These are phyloP conservation scores for Globodera ellingtonae DNA, from an alignment of 1,140 invertebrate genomes.

Conservation along the genomic window DNA sequence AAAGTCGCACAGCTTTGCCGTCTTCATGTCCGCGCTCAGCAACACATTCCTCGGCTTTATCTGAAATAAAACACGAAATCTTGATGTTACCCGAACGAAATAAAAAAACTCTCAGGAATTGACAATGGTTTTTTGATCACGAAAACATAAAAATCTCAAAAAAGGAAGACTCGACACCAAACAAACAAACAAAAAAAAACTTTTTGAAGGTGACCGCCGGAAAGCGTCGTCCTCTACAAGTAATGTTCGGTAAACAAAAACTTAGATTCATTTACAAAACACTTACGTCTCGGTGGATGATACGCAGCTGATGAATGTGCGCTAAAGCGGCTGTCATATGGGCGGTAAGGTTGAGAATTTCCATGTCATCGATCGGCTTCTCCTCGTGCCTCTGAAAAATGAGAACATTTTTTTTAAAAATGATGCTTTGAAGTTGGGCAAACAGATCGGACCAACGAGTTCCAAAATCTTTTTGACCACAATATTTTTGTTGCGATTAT, in stretches of 20 bases:
- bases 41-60: slow-evolving; percentile 36
- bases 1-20: slow-evolving; percentile 34
- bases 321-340: slow-evolving; percentile 7
- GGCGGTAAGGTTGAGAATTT: slow-evolving; percentile 5
- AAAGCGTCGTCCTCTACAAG: too few species aligned
- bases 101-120: too few species aligned
- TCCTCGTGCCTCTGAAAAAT: background rate
- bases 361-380: background rate
- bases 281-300: slow-evolving; percentile 24
- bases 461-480: too few species aligned
- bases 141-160: too few species aligned
- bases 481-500: too few species aligned
- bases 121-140: too few species aligned
- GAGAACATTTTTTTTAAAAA: background rate
- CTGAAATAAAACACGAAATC: slow-evolving; percentile 3
- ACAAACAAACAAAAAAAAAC: too few species aligned
- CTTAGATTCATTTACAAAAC: background rate
- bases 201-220: too few species aligned
- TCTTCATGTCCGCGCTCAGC: slow-evolving; percentile 19
- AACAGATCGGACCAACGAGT: too few species aligned
- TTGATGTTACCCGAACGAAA: background rate
- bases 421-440: too few species aligned
- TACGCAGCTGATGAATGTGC: slow-evolving; percentile 21
- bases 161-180: too few species aligned
- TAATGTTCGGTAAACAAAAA: too few species aligned